Conservation (phyloP, 2,888 invertebrate species). For the Xylophagus ater region DNA sequence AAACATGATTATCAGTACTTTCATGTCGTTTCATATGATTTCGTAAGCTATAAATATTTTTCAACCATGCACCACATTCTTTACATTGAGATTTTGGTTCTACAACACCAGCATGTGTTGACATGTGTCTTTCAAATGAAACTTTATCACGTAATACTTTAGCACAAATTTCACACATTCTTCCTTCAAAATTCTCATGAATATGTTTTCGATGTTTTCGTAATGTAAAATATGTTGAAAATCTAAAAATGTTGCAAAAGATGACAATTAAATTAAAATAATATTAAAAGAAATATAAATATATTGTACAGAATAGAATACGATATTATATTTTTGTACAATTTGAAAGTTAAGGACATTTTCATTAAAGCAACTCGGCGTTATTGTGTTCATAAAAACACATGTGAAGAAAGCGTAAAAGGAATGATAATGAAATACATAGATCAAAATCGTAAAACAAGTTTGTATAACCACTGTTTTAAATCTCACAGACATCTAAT, state of each 20-base stretch:
- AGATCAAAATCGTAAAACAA: no score
- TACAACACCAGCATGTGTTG: slow-evolving; percentile 28
- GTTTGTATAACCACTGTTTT: no score
- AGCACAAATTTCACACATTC: slow-evolving; percentile 34
- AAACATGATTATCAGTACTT: slow-evolving; percentile 22
- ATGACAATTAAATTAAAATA: neutral
- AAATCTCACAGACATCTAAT: no score
- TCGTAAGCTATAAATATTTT: neutral
- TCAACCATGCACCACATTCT: slow-evolving; percentile 23
- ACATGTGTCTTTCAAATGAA: slow-evolving; percentile 28
- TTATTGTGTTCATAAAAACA: no score
- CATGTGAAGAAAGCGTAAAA: no score
- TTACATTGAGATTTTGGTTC: slow-evolving; percentile 26
- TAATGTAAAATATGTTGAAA: neutral
- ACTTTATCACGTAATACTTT: slow-evolving; percentile 28
- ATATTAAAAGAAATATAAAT: no score
- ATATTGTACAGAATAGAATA: no score
- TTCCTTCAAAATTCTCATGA: neutral
- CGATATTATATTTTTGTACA: no score
- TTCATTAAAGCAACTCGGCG: no score
- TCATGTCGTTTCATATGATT: slow-evolving; percentile 5
- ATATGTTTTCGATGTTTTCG: neutral
- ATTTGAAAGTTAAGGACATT: no score
- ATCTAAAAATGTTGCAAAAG: neutral
- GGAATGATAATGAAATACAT: no score